Evolutionary conservation across 1,140 invertebrate genomes (phyloP), one percentile per base, ranked within the genome.

Genomic region (Thaumetopoea pityocampa): DNA sequence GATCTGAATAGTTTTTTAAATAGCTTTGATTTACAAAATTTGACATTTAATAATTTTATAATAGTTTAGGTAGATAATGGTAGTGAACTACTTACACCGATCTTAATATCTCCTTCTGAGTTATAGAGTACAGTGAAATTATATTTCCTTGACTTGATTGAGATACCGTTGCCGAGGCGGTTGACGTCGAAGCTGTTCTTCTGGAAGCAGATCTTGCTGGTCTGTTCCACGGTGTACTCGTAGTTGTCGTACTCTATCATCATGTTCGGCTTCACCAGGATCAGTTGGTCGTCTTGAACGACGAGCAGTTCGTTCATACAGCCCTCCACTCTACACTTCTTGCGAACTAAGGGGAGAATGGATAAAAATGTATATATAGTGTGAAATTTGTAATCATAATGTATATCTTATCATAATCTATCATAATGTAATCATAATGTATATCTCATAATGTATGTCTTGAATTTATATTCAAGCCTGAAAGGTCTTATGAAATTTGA

Each of bases 51-150:
- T n/a, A n/a, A n/a, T n/a, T n/a, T n/a, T n/a, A n/a, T n/a, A n/a
- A n/a, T n/a, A n/a, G n/a, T n/a, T n/a, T n/a, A n/a, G n/a, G n/a
- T n/a, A n/a, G n/a, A n/a, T 19, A 19, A 30, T 23, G 34, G 27
- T n/a, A n/a, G n/a, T n/a, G 9, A 12, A 45, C 10, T 29, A 55
- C 67, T 78, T 38, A 94, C 89, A 36, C 90, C 91, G 42, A 94
- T 86, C 67, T 92, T 93, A 1, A 92, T 84, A 48, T 92, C 91
- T 1, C 88, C 89, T 45, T 90, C 87, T 2, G 85, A 80, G 62
- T 91, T 90, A 77, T 91, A 92, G 2, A 91, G 86, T 1, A 94
- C 85, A 78, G 89, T 92, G 65, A 93, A 93, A 26, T 91, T 90
- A 60, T 92, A 91, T 28, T 87, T 86, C 22, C 89, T 87, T 0